These are phyloP conservation scores for Ochlodes sylvanus DNA, from an alignment of 2,888 invertebrate species.

Conservation along the genomic window DNA sequence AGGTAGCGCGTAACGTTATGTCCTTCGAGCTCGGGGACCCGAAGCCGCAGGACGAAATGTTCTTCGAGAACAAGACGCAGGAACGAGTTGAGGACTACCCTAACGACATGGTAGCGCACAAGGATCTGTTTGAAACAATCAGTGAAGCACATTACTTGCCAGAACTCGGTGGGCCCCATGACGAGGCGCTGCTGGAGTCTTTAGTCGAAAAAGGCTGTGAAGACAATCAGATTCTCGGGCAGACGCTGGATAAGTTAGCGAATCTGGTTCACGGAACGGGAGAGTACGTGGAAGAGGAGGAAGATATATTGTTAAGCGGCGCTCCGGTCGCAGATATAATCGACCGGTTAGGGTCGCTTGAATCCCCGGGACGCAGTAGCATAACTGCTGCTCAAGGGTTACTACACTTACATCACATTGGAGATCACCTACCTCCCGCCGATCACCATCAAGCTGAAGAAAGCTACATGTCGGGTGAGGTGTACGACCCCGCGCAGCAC, in stretches of 20 bases:
- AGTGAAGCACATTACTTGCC: conserved; percentile 79
- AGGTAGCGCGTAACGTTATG: conserved; percentile 71
- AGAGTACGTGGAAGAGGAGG: conserved; percentile 79
- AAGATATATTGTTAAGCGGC: conserved; percentile 72
- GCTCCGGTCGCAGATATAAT: conserved; percentile 86
- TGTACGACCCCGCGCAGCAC: conserved; percentile 57
- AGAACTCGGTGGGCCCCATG: conserved; percentile 74
- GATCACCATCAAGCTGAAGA: conserved; percentile 67
- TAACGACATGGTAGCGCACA: conserved; percentile 68
- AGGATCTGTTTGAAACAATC: conserved; percentile 79
- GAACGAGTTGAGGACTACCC: conserved; percentile 65
- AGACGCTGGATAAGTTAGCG: conserved; percentile 73
- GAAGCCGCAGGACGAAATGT: conserved; percentile 67
- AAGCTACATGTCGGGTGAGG: conserved; percentile 67
- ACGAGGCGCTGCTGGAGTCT: conserved; percentile 85
- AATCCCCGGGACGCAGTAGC: conserved; percentile 74
- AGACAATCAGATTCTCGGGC: conserved; percentile 83
- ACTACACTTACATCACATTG: conserved; percentile 72
- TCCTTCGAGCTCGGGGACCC: conserved; percentile 72
- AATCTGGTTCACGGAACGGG: conserved; percentile 69
- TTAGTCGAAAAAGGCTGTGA: conserved; percentile 87
- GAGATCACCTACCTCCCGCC: conserved; percentile 62
- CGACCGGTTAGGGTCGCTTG: conserved; percentile 86
- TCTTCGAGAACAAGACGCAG: conserved; percentile 63
- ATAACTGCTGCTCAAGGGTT: conserved; percentile 76